Percentiles rank a stretch among this genome's conserved stretches.
Evolutionary conservation across 2,113 vertebrate genomes (phyloP).

Genomic region (Entelurus aequoreus): DNA sequence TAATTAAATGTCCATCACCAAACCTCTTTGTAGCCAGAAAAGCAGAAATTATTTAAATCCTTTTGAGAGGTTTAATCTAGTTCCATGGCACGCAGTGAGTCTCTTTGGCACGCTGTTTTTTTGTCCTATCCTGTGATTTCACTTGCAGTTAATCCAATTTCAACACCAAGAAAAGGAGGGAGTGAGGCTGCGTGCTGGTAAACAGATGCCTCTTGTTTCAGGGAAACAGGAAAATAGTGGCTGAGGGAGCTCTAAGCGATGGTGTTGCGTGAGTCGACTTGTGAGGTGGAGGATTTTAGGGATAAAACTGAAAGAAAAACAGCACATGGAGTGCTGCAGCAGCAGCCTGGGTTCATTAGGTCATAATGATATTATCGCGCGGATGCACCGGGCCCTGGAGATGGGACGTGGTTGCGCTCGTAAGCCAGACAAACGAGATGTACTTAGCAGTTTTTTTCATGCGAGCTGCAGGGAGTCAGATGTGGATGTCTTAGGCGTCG

Average conservation of each 20-base stretch:
- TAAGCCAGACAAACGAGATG: conserved; percentile 45
- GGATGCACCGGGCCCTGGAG: conserved; percentile 27
- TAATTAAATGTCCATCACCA: conserved; percentile 6
- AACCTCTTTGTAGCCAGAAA: background rate
- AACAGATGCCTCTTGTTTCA: conserved; percentile 43
- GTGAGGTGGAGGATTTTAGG: background rate
- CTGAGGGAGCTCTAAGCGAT: conserved; percentile 19
- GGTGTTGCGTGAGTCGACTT: conserved; percentile 1
- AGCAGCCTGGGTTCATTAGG: conserved; percentile 27
- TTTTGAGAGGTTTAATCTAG: conserved; percentile 50
- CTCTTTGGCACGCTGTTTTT: conserved; percentile 31
- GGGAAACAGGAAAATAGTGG: conserved; percentile 21
- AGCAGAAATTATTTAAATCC: background rate
- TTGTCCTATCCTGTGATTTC: conserved; percentile 61
- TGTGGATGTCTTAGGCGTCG: background rate
- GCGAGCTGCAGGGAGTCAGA: background rate
- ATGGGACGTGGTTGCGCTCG: conserved; percentile 18
- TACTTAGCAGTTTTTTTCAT: background rate
- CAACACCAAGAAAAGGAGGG: conserved; percentile 27
- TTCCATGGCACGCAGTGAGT: conserved; percentile 41
- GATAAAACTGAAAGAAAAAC: background rate
- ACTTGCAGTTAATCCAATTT: conserved; percentile 63
- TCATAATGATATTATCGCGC: conserved; percentile 37
- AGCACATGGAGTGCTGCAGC: background rate
- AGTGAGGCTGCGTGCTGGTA: conserved; percentile 14